Percentiles rank a stretch among this genome's conserved stretches.
Conservation (phyloP, 2,888 invertebrate genomes). For the Zhuqinia jingwanae region DNA sequence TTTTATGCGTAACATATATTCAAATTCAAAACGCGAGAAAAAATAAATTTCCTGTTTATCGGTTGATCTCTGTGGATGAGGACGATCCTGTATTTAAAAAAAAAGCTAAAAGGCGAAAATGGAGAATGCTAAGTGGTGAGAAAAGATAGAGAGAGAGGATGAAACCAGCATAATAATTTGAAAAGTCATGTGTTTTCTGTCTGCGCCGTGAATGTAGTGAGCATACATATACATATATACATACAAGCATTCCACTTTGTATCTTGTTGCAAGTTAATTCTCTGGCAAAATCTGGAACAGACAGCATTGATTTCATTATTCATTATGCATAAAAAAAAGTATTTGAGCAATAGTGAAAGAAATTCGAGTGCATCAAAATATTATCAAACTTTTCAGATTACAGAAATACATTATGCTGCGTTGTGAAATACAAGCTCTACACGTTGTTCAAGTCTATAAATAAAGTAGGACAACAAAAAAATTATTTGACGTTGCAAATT, state of each 20-base stretch:
- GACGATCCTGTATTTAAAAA: constrained; percentile 1
- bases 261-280: constrained; percentile 29
- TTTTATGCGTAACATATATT: no score
- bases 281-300: constrained; percentile 31
- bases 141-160: background rate
- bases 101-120: no score
- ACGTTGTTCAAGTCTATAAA: constrained; percentile 22
- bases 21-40: background rate
- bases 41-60: constrained; percentile 36
- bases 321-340: background rate
- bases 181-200: no score
- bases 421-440: background rate
- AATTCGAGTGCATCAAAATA: no score
- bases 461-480: constrained; percentile 11
- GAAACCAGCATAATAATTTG: constrained; percentile 44
- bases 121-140: background rate
- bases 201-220: no score
- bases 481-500: constrained; percentile 15
- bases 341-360: background rate
- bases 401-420: no score
- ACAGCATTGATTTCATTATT: background rate
- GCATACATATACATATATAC: background rate
- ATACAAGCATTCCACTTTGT: background rate
- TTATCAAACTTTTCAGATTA: no score
- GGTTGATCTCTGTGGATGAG: constrained; percentile 9